Evolutionary conservation across 2,113 vertebrate species (phyloP).

Genomic region (Epinephelus fuscoguttatus): DNA sequence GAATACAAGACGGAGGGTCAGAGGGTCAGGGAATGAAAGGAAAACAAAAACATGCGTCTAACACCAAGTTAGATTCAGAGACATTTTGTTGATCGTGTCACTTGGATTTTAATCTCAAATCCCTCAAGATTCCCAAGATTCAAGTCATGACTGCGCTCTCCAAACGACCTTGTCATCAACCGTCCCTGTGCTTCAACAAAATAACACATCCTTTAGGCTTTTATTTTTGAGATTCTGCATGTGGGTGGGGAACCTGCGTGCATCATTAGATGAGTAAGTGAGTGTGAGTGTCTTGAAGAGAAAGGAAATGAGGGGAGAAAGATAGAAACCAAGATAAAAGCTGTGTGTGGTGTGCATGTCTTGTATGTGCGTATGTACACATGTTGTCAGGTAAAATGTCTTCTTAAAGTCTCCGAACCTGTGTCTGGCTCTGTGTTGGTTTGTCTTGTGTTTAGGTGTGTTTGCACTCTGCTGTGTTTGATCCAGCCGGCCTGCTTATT

Average conservation of each 20-base stretch:
- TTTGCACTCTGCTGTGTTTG: slow-evolving; percentile 46
- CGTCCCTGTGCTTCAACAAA: background rate
- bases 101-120: slow-evolving; percentile 2
- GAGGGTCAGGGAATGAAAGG: background rate
- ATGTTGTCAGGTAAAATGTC: background rate
- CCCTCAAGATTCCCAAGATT: slow-evolving; percentile 23
- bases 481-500: slow-evolving; percentile 34
- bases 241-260: slow-evolving; percentile 61
- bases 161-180: slow-evolving; percentile 16
- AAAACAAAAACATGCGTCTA: slow-evolving; percentile 21
- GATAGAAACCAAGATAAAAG: slow-evolving; percentile 46
- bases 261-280: slow-evolving; percentile 62
- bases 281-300: slow-evolving; percentile 41
- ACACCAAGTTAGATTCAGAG: background rate
- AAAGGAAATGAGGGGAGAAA: slow-evolving; percentile 65
- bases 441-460: slow-evolving; percentile 21
- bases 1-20: slow-evolving; percentile 18
- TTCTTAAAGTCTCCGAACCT: background rate
- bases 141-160: slow-evolving; percentile 16
- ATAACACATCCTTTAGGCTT: slow-evolving; percentile 39
- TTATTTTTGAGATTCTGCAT: slow-evolving; percentile 51
- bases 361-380: background rate
- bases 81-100: background rate
- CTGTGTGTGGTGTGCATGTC: slow-evolving; percentile 10
- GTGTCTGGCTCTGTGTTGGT: background rate